Conservation (phyloP, 2,888 invertebrate species). For the Drosophila birchii region DNA sequence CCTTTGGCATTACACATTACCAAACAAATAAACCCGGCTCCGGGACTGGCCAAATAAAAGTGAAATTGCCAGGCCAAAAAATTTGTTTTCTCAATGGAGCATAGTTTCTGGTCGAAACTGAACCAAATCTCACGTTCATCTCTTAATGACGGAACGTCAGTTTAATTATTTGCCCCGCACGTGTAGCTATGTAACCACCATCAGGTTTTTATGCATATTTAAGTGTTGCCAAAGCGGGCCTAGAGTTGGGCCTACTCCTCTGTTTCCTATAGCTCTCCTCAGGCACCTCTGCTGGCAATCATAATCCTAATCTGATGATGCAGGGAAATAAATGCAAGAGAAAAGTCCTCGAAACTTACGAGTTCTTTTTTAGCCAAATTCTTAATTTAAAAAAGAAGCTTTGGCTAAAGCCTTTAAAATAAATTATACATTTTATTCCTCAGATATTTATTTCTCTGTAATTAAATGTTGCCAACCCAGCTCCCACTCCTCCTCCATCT, state of each 20-base stretch:
- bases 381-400: background rate
- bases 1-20: conserved; percentile 69
- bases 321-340: background rate
- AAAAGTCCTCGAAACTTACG: background rate
- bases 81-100: conserved; percentile 37
- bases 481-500: background rate
- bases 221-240: conserved; percentile 25
- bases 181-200: conserved; percentile 57
- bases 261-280: background rate
- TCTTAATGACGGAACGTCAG: conserved; percentile 71
- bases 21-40: conserved; percentile 32
- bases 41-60: conserved; percentile 71
- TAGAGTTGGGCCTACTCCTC: background rate
- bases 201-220: conserved; percentile 36
- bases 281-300: background rate
- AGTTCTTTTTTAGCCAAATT: too few relatives aligned
- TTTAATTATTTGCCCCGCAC: conserved; percentile 64
- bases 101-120: conserved; percentile 27
- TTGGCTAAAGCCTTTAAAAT: background rate
- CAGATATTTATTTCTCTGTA: conserved; percentile 20
- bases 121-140: conserved; percentile 75
- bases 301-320: background rate
- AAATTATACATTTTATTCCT: too few relatives aligned
- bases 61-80: conserved; percentile 57
- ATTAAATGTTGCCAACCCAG: conserved; percentile 24